Evolutionary conservation across 1,140 invertebrate species (phyloP).

Genomic region (Agraylea sexmaculata): DNA sequence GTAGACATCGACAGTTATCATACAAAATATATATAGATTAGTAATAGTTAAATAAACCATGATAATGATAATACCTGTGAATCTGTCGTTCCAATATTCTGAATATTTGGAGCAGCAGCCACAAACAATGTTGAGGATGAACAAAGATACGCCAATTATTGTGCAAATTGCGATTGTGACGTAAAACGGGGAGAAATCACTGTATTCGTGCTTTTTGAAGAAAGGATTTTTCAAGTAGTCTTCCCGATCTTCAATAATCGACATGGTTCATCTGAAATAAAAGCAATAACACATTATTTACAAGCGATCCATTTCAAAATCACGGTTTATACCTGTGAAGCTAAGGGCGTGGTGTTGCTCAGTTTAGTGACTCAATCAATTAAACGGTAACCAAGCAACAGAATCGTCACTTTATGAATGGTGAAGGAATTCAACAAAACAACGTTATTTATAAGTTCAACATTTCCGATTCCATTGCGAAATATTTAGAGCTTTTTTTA

Average conservation of each 20-base stretch:
- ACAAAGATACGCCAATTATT: constrained; percentile 51
- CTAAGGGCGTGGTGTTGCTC: too few relatives aligned
- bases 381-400: too few relatives aligned
- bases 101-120: constrained; percentile 63
- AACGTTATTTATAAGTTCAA: too few relatives aligned
- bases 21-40: constrained; percentile 1
- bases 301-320: too few relatives aligned
- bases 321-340: too few relatives aligned
- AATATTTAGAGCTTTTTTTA: too few relatives aligned
- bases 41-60: constrained; percentile 1
- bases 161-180: constrained; percentile 64
- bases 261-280: constrained; percentile 32
- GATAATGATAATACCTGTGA: constrained; percentile 53
- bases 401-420: too few relatives aligned
- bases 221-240: constrained; percentile 55
- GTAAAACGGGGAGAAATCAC: constrained; percentile 65
- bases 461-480: too few relatives aligned
- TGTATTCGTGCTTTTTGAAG: constrained; percentile 45
- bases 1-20: neutral
- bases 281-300: too few relatives aligned
- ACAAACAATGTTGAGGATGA: constrained; percentile 63
- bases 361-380: too few relatives aligned
- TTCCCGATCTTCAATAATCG: constrained; percentile 50
- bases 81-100: constrained; percentile 67
- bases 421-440: too few relatives aligned